Conservation (phyloP, 2,797 vertebrate species). For the Phalanger gymnotis region DNA sequence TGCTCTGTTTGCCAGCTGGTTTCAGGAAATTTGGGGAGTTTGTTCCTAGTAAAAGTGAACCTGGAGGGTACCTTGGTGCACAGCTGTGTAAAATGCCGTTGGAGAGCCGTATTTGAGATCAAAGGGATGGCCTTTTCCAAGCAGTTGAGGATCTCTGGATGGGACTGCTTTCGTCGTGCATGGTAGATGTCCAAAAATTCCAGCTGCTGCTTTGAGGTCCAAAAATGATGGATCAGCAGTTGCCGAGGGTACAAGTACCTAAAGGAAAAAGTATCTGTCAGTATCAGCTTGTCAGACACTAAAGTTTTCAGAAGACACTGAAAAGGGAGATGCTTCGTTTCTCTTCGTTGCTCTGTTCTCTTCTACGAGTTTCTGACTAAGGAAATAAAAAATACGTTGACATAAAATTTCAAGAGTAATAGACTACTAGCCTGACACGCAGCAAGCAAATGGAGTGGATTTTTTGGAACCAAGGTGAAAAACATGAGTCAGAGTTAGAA, state of each 20-base stretch:
- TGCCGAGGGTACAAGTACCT: constrained; percentile 97
- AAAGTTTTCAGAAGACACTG: not conserved
- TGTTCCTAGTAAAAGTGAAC: not conserved
- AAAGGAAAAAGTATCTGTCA: constrained; percentile 63
- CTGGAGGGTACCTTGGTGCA: constrained; percentile 86
- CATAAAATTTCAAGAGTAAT: not conserved
- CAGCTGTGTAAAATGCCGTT: constrained; percentile 84
- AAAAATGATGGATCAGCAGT: constrained; percentile 93
- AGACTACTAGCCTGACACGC: not conserved
- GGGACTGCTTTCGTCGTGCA: constrained; percentile 80
- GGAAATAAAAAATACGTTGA: constrained; percentile 11
- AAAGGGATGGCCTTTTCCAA: constrained; percentile 77
- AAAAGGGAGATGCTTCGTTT: not conserved
- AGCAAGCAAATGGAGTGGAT: not conserved
- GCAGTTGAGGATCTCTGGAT: constrained; percentile 83
- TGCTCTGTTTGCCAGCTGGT: not conserved
- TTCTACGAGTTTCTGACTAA: not conserved
- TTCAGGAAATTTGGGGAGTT: not conserved
- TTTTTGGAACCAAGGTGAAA: constrained; percentile 6
- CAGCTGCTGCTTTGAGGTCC: constrained; percentile 89
- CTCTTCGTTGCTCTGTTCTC: not conserved
- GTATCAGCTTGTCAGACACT: not conserved
- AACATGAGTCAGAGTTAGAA: not conserved
- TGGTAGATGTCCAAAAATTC: constrained; percentile 91
- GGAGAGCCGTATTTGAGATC: constrained; percentile 83